Percentiles rank a stretch among this genome's conserved stretches.
Conservation (phyloP, 2,797 vertebrate genomes). For the Onychomys torridus region DNA sequence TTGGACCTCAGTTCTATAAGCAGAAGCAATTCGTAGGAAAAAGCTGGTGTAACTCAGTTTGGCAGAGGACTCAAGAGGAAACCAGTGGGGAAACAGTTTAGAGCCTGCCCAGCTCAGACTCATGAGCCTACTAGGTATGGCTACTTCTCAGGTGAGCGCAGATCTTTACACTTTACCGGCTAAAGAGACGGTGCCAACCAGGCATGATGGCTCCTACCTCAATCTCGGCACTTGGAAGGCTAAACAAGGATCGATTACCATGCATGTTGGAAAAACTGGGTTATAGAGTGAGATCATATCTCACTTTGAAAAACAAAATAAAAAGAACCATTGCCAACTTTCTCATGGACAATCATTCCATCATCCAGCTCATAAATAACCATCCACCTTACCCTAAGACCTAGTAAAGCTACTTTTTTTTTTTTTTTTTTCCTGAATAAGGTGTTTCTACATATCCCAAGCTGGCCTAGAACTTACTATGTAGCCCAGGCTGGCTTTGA, state of each 20-base stretch:
- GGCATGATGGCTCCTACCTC: too few species aligned
- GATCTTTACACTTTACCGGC: slow-evolving; percentile 38
- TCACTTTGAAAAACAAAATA: background rate
- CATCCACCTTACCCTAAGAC: background rate
- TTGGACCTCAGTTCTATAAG: slow-evolving; percentile 13
- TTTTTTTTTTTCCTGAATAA: background rate
- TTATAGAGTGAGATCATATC: background rate
- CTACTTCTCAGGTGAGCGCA: background rate
- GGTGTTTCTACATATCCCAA: background rate
- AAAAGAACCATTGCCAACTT: slow-evolving; percentile 1
- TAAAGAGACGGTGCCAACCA: background rate
- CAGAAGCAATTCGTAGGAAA: background rate
- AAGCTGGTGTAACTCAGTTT: background rate
- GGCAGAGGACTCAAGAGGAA: slow-evolving; percentile 36
- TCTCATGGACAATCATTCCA: background rate
- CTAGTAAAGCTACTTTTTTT: background rate
- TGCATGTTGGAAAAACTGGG: background rate
- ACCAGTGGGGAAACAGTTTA: background rate
- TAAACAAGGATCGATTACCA: background rate
- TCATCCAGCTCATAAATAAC: slow-evolving; percentile 10
- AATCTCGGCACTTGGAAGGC: background rate
- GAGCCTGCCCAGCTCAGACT: background rate
- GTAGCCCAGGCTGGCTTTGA: background rate
- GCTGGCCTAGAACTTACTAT: background rate
- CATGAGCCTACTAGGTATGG: background rate